These are phyloP conservation scores for Agraylea sexmaculata DNA, from an alignment of 1,140 invertebrate genomes.

Conservation along the genomic window DNA sequence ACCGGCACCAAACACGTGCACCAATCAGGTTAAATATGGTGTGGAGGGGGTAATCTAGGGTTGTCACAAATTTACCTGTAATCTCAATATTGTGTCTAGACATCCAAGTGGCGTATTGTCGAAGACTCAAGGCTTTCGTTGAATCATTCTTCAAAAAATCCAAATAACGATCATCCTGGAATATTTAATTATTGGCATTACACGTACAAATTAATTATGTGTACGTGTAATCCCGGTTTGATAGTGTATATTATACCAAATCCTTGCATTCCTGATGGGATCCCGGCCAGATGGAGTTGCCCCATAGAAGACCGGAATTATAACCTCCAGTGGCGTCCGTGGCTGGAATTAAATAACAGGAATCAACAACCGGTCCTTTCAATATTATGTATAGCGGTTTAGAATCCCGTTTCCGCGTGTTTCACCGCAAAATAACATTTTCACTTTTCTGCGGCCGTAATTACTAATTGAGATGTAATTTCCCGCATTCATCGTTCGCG, in stretches of 20 bases:
- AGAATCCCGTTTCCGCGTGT: too few relatives aligned
- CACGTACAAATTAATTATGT: not conserved
- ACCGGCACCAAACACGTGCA: too few relatives aligned
- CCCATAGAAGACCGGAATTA: slow-evolving; percentile 26
- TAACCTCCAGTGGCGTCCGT: slow-evolving; percentile 29
- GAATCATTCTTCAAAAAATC: slow-evolving; percentile 13
- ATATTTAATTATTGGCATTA: not conserved
- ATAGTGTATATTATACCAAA: slow-evolving; percentile 13
- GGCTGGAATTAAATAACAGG: too few relatives aligned
- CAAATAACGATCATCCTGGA: slow-evolving; percentile 13
- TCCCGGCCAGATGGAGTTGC: slow-evolving; percentile 29
- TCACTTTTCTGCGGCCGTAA: too few relatives aligned
- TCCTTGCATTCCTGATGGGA: slow-evolving; percentile 25
- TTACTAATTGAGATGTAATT: too few relatives aligned
- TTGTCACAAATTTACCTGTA: slow-evolving; percentile 17
- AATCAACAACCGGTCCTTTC: too few relatives aligned
- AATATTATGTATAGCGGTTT: too few relatives aligned
- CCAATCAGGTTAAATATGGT: too few relatives aligned
- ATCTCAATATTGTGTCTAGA: slow-evolving; percentile 13
- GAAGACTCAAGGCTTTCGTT: slow-evolving; percentile 7
- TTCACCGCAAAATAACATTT: too few relatives aligned
- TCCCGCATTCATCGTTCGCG: too few relatives aligned
- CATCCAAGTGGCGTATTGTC: slow-evolving; percentile 13
- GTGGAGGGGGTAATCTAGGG: too few relatives aligned
- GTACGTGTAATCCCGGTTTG: not conserved